A percentile compares a stretch with the other conserved stretches of the same genome.
Evolutionary conservation across 1,140 invertebrate species (phyloP).

Genomic region (Eupristina koningsbergeri): DNA sequence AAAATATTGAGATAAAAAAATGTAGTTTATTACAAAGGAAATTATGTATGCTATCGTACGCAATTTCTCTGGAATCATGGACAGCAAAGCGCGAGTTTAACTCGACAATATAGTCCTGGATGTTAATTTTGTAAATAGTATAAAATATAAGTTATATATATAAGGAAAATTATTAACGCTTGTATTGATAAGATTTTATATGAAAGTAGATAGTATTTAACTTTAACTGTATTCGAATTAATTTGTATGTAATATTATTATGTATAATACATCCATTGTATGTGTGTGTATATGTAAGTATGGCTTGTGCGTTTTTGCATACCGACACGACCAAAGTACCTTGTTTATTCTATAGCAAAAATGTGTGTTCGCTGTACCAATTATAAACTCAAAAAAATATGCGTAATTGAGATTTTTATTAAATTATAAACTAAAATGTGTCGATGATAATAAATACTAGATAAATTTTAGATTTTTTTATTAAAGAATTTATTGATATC

Average conservation of each 20-base stretch:
- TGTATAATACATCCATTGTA: background rate
- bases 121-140: slow-evolving; percentile 69
- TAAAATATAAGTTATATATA: slow-evolving; percentile 53
- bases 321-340: slow-evolving; percentile 69
- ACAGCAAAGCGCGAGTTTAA: slow-evolving; percentile 4
- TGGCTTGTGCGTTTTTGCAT: slow-evolving; percentile 51
- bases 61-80: slow-evolving; percentile 34
- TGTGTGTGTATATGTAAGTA: background rate
- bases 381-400: slow-evolving; percentile 10
- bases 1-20: slow-evolving; percentile 20
- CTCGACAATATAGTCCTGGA: slow-evolving; percentile 39
- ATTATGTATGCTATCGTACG: slow-evolving; percentile 22
- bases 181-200: slow-evolving; percentile 66
- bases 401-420: slow-evolving; percentile 46
- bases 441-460: slow-evolving; percentile 43
- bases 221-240: slow-evolving; percentile 53
- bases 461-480: slow-evolving; percentile 45
- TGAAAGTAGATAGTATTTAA: slow-evolving; percentile 62
- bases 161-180: slow-evolving; percentile 59
- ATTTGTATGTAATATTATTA: slow-evolving; percentile 27
- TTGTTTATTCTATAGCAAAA: slow-evolving; percentile 28
- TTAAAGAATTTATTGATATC: slow-evolving; percentile 13
- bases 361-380: slow-evolving; percentile 24
- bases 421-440: slow-evolving; percentile 17
- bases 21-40: slow-evolving; percentile 35